Conservation (phyloP, 2,888 invertebrate species). For the Pseudoips prasinana region DNA sequence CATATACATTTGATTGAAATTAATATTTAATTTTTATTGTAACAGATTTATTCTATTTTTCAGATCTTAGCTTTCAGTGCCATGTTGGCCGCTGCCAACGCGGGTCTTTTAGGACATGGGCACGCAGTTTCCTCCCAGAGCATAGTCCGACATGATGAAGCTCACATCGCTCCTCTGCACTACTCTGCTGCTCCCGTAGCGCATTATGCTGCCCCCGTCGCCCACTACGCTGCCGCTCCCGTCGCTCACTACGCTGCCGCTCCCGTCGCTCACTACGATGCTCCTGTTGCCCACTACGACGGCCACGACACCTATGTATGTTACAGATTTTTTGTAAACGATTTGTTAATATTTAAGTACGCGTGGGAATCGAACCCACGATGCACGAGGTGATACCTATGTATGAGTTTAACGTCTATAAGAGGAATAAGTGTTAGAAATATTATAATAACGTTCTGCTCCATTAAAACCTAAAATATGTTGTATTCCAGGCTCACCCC, state of each 20-base stretch:
- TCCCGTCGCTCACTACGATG: slow-evolving; percentile 27
- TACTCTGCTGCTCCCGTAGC: slow-evolving; percentile 36
- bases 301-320: slow-evolving; percentile 21
- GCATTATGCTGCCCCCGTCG: slow-evolving; percentile 37
- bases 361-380: too few relatives aligned
- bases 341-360: too few relatives aligned
- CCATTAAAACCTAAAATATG: too few relatives aligned
- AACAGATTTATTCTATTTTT: too few relatives aligned
- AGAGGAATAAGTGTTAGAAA: too few relatives aligned
- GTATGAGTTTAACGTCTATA: too few relatives aligned
- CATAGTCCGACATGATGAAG: slow-evolving; percentile 31
- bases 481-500: slow-evolving; percentile 47
- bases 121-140: slow-evolving; percentile 31
- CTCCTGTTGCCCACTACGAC: slow-evolving; percentile 37
- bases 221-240: slow-evolving; percentile 34
- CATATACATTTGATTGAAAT: too few relatives aligned
- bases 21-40: too few relatives aligned
- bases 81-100: slow-evolving; percentile 47
- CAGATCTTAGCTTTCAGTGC: slow-evolving; percentile 28
- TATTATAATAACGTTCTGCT: too few relatives aligned
- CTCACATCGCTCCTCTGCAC: slow-evolving; percentile 16
- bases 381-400: too few relatives aligned
- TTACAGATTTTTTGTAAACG: background rate
- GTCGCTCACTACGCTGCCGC: slow-evolving; percentile 29
- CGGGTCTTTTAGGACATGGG: slow-evolving; percentile 40